phyloP scores from a whole-genome alignment of 2,113 vertebrate genomes.

The Hirundichthys speculiger region DNA sequence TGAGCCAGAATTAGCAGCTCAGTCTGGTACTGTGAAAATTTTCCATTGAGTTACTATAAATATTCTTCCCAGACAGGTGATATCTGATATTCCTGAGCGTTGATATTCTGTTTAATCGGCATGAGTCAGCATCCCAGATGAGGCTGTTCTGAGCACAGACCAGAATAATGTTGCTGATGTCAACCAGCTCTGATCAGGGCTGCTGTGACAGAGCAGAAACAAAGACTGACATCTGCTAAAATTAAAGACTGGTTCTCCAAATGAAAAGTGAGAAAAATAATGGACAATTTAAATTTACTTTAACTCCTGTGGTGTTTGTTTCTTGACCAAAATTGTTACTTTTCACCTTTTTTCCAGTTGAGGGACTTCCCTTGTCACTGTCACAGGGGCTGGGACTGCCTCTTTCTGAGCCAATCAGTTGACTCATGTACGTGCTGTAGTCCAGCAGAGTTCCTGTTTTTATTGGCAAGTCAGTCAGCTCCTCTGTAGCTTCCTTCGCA shows the following conservation, averaged over 20 bases:
- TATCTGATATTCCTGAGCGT: constrained; percentile 39
- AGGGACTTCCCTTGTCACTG: constrained; percentile 69
- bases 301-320: neutral
- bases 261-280: too few species aligned
- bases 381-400: constrained; percentile 55
- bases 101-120: constrained; percentile 3
- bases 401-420: constrained; percentile 56
- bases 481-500: constrained; percentile 72
- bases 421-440: constrained; percentile 83
- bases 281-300: neutral
- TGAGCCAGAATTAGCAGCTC: too few species aligned
- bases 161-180: neutral
- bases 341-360: constrained; percentile 55
- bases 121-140: neutral
- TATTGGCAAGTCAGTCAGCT: constrained; percentile 67
- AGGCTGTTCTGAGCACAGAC: constrained; percentile 1
- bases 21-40: too few species aligned
- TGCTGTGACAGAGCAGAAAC: too few species aligned
- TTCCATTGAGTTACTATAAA: too few species aligned
- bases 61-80: constrained; percentile 17
- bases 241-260: too few species aligned
- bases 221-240: too few species aligned
- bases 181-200: neutral
- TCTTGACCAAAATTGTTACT: neutral
- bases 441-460: constrained; percentile 81